These are phyloP conservation scores for Cisticola juncidis DNA, from an alignment of 2,113 vertebrate species.

Conservation along the genomic window DNA sequence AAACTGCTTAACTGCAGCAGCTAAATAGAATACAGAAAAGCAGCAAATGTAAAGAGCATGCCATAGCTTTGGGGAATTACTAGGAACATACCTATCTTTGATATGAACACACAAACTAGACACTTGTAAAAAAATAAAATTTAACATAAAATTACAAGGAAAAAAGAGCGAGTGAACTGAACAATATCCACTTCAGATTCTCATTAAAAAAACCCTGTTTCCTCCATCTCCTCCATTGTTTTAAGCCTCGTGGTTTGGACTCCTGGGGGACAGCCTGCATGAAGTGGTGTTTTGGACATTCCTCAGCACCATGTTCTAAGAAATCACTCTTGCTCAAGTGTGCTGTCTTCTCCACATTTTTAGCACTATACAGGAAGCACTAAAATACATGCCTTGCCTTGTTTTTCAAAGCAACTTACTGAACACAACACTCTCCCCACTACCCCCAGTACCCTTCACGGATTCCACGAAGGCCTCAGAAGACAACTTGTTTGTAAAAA, in stretches of 20 bases:
- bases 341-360: not conserved
- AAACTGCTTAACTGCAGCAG: not conserved
- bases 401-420: not conserved
- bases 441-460: not conserved
- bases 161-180: not conserved
- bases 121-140: not conserved
- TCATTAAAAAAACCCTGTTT: slow-evolving; percentile 10
- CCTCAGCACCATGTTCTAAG: slow-evolving; percentile 29
- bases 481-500: not conserved
- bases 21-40: not conserved
- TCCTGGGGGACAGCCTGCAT: not conserved
- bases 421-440: not conserved
- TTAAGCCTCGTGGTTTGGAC: slow-evolving; percentile 9
- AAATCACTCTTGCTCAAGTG: not conserved
- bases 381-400: not conserved
- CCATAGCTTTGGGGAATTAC: not conserved
- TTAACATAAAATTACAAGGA: not conserved
- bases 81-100: not conserved
- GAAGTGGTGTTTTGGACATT: slow-evolving; percentile 41
- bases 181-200: slow-evolving; percentile 44
- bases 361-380: not conserved
- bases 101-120: not conserved
- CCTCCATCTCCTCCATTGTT: slow-evolving; percentile 29
- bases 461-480: not conserved
- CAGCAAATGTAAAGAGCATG: not conserved